phyloP scores from a whole-genome alignment of 1,140 invertebrate genomes.

The Bombus waltoni region DNA sequence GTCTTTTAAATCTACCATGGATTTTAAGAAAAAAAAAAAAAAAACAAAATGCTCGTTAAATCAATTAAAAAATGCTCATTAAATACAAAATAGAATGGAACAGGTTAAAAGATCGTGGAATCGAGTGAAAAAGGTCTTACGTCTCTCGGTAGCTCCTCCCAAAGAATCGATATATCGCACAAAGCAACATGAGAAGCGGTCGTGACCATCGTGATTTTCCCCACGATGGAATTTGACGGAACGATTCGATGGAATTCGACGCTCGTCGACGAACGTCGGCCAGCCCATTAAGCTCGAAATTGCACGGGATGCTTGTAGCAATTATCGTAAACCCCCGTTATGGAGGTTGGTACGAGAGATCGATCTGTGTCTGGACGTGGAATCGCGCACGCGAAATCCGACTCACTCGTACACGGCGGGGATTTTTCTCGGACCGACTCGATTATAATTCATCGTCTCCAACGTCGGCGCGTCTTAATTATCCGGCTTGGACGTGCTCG shows the following conservation, averaged over 20 bases:
- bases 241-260: neutral
- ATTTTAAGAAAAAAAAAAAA: too few relatives aligned
- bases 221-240: neutral
- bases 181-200: neutral
- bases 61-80: too few relatives aligned
- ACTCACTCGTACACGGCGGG: conserved; percentile 31
- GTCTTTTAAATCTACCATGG: too few relatives aligned
- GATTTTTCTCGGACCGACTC: conserved; percentile 55
- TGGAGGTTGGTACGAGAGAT: conserved; percentile 47
- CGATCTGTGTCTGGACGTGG: conserved; percentile 51
- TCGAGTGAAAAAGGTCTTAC: too few relatives aligned
- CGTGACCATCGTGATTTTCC: neutral
- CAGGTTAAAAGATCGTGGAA: too few relatives aligned
- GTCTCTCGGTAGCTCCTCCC: neutral
- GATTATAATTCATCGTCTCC: conserved; percentile 64
- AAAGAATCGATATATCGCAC: neutral
- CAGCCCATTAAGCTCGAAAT: conserved; percentile 66
- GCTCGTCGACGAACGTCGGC: neutral
- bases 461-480: conserved; percentile 60
- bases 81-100: too few relatives aligned
- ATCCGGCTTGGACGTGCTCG: conserved; percentile 49
- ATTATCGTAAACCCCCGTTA: conserved; percentile 70
- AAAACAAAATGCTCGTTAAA: too few relatives aligned
- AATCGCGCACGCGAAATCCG: conserved; percentile 31
- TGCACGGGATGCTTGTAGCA: conserved; percentile 65